These are phyloP conservation scores for Disparrhopalites patrizii DNA, from an alignment of 2,888 invertebrate species.

Conservation along the genomic window DNA sequence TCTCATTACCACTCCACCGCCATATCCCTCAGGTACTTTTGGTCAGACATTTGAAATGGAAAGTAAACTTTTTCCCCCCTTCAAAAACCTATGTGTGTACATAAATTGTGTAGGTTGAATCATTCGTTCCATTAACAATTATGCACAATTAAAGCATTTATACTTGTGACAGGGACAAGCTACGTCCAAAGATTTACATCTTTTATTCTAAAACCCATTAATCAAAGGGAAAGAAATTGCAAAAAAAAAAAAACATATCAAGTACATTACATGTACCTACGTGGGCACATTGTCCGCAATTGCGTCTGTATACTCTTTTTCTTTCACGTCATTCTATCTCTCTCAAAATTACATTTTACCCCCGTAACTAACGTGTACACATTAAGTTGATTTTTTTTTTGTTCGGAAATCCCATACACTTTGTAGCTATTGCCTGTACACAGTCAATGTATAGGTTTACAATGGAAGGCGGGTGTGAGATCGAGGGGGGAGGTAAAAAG, in stretches of 20 bases:
- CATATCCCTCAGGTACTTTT: background rate
- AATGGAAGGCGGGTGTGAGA: too few relatives aligned
- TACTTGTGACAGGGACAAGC: constrained; percentile 16
- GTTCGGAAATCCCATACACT: too few relatives aligned
- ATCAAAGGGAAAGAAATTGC: constrained; percentile 1
- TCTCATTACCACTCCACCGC: background rate
- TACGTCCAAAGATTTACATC: constrained; percentile 17
- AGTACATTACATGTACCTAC: too few relatives aligned
- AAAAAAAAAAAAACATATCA: too few relatives aligned
- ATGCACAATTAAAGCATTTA: constrained; percentile 18
- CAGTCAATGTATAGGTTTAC: too few relatives aligned
- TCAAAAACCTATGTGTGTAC: too few relatives aligned
- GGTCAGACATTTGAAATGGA: too few relatives aligned
- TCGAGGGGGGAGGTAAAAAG: background rate
- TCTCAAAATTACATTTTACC: background rate
- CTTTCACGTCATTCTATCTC: background rate
- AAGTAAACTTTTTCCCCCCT: too few relatives aligned
- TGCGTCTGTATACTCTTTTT: too few relatives aligned
- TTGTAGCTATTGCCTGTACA: too few relatives aligned
- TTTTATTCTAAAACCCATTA: constrained; percentile 23
- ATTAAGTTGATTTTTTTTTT: too few relatives aligned
- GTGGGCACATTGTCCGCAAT: background rate
- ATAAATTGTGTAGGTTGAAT: constrained; percentile 7
- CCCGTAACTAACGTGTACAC: too few relatives aligned
- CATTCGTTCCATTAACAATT: constrained; percentile 13